Percentiles rank a stretch among this genome's conserved stretches.
Conservation (phyloP, 2,888 invertebrate genomes). For the Drosophila neonasuta region DNA sequence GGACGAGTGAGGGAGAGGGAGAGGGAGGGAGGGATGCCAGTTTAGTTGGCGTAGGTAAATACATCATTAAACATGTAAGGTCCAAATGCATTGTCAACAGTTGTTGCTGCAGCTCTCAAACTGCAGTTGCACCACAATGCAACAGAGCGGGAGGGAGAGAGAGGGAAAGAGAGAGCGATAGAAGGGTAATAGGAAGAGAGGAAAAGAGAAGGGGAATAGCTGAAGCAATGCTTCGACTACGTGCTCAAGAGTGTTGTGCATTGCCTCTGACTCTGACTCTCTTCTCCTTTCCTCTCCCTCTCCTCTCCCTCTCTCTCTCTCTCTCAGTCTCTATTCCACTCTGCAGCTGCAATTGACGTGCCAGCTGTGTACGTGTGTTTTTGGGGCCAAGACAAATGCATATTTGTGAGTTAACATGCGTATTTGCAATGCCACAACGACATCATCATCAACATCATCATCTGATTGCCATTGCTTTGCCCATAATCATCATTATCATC, state of each 20-base stretch:
- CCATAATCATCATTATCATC: slow-evolving; percentile 6
- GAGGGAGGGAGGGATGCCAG: slow-evolving; percentile 37
- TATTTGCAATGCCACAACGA: slow-evolving; percentile 51
- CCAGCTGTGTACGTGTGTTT: slow-evolving; percentile 34
- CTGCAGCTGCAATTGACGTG: slow-evolving; percentile 58
- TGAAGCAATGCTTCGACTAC: slow-evolving; percentile 40
- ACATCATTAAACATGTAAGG: slow-evolving; percentile 77
- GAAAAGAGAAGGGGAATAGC: background rate
- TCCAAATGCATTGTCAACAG: slow-evolving; percentile 71
- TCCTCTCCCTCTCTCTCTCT: background rate
- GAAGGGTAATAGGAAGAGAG: background rate
- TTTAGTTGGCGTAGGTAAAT: slow-evolving; percentile 75
- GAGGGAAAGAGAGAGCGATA: slow-evolving; percentile 5
- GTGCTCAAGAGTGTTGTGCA: slow-evolving; percentile 70
- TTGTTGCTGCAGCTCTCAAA: slow-evolving; percentile 23
- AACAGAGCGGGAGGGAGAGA: background rate
- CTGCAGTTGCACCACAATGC: slow-evolving; percentile 10
- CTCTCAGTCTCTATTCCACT: background rate
- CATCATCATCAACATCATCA: slow-evolving; percentile 15
- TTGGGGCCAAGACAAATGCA: slow-evolving; percentile 59
- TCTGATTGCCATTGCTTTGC: slow-evolving; percentile 7
- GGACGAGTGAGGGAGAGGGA: background rate
- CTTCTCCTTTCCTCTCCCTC: background rate
- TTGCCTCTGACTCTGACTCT: background rate
- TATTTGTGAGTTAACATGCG: slow-evolving; percentile 58